These are phyloP conservation scores for Pelobates fuscus DNA, from an alignment of 2,113 vertebrate species.

Conservation along the genomic window DNA sequence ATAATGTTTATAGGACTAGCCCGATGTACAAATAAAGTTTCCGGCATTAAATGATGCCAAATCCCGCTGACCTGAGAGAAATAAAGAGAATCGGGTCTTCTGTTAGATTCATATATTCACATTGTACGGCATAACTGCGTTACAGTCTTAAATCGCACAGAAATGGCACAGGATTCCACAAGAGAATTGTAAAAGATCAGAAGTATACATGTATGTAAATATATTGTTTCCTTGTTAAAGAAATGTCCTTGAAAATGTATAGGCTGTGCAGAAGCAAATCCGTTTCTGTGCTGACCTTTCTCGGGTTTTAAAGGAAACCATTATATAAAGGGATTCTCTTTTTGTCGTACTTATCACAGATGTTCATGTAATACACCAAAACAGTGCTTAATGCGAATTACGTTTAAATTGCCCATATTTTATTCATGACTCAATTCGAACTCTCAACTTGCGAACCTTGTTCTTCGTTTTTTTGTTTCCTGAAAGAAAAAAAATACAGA, in stretches of 20 bases:
- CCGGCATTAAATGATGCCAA: no score
- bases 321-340: background rate
- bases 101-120: background rate
- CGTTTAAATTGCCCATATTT: background rate
- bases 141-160: no score
- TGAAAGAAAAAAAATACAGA: slow-evolving; percentile 28
- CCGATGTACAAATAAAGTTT: no score
- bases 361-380: background rate
- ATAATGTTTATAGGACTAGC: no score
- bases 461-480: slow-evolving; percentile 37
- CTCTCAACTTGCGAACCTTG: slow-evolving; percentile 18
- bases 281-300: background rate
- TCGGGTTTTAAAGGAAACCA: background rate
- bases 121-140: background rate
- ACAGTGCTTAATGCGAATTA: slow-evolving; percentile 5
- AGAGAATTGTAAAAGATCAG: background rate
- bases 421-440: slow-evolving; percentile 15
- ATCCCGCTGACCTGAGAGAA: no score
- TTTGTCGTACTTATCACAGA: background rate
- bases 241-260: background rate
- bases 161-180: background rate
- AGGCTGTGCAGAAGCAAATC: background rate
- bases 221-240: background rate
- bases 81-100: no score
- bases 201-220: background rate